Evolutionary conservation across 92 coral and sea anemone species (phyloP), one percentile per base, ranked within the genome.

Genomic region (Paragorgia papillata): DNA sequence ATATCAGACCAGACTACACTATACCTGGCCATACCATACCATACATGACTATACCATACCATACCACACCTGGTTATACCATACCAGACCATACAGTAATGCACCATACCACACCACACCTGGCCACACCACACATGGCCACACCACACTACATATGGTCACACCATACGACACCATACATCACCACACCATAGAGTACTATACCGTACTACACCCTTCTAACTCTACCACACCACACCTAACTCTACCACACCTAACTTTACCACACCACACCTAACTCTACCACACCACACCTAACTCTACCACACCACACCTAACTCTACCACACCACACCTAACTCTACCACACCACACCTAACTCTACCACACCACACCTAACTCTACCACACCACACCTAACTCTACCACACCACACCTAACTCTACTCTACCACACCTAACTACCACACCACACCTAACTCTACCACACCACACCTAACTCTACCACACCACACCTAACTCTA

Each of bases 1-100:
- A 32, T 39, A n/a, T 48, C 65, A 55, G 10, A 64, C 74, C 55
- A 51, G 22, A 46, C 39, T 30, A 51, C 39, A 46, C 61, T 29
- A 73, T 29, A 73, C 79, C 58, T 18, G 13, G 14, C 63, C 65
- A 55, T 30, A 51, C 79, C 65, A 33, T 30, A 49, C 79, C 28
- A 53, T 73, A 51, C 65, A 19, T 12, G 10, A 37, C 63, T 17
- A 2, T 15, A 50, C 64, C 29, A 33, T 73, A 54, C 79, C 32
- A 25, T 55, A 53, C n/a, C n/a, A n/a, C n/a, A n/a, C n/a, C n/a
- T n/a, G n/a, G n/a, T n/a, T 41, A 32, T 39, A n/a, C 65, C 65
- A 55, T 34, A 64, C 71, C n/a, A n/a, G n/a, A n/a, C n/a, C n/a
- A n/a, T n/a, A n/a, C n/a, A n/a, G n/a, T n/a, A n/a, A n/a, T 39